These are phyloP conservation scores for Xiphorhynchus elegans DNA, from an alignment of 2,113 vertebrate species.

Conservation along the genomic window DNA sequence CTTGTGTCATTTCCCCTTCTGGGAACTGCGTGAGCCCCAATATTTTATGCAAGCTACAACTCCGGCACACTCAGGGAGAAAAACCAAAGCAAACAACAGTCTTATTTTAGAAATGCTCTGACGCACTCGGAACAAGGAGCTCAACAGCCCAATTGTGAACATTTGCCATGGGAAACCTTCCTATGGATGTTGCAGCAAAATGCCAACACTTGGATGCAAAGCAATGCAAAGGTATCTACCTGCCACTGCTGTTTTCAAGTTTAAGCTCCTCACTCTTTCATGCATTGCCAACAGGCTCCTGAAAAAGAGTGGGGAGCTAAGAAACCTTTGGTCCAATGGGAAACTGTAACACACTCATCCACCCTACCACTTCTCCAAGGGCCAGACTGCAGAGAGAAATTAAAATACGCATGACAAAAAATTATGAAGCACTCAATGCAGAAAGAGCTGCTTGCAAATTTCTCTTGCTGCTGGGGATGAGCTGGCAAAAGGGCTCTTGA, in stretches of 20 bases:
- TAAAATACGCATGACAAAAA: neutral
- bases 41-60: slow-evolving; percentile 22
- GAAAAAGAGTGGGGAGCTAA: neutral
- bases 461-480: neutral
- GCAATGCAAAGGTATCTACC: neutral
- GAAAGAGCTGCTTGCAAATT: neutral
- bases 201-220: neutral
- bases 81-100: neutral
- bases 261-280: neutral
- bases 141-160: neutral
- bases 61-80: neutral
- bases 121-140: neutral
- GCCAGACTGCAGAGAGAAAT: neutral
- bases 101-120: slow-evolving; percentile 23
- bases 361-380: neutral
- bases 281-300: neutral
- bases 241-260: neutral
- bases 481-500: neutral
- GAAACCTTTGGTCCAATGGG: neutral
- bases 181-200: neutral
- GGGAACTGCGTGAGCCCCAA: neutral
- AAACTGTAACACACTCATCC: neutral
- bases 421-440: neutral
- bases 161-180: neutral
- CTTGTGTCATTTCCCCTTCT: neutral